Percentiles rank a stretch among this genome's conserved stretches.
Conservation (phyloP, 2,113 vertebrate genomes). For the Acrocephalus arundinaceus region DNA sequence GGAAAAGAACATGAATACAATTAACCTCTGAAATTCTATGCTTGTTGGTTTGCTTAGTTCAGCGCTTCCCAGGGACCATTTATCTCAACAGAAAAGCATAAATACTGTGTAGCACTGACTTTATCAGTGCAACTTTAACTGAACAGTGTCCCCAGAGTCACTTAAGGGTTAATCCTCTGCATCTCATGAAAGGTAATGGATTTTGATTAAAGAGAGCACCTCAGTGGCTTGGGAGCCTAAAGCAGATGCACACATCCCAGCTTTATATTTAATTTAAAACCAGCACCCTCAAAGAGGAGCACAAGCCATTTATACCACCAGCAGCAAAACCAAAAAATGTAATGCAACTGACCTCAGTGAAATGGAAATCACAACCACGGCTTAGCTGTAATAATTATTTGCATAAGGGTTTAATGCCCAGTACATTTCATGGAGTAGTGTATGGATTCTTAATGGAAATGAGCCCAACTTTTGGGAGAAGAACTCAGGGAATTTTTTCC, state of each 20-base stretch:
- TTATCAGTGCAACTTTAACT: background rate
- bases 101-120: background rate
- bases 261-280: slow-evolving; percentile 45
- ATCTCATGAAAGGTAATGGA: slow-evolving; percentile 13
- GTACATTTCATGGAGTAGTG: background rate
- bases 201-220: slow-evolving; percentile 35
- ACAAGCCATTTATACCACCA: slow-evolving; percentile 26
- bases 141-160: background rate
- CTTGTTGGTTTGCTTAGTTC: slow-evolving; percentile 18
- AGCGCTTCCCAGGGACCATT: background rate
- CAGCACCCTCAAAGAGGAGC: slow-evolving; percentile 20
- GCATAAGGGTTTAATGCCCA: slow-evolving; percentile 25
- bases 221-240: background rate
- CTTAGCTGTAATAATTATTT: slow-evolving; percentile 55
- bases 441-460: background rate
- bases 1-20: slow-evolving; percentile 32
- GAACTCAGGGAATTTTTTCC: background rate
- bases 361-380: slow-evolving; percentile 14
- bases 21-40: slow-evolving; percentile 58
- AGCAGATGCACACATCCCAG: background rate
- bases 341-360: slow-evolving; percentile 22
- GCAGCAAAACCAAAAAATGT: slow-evolving; percentile 30
- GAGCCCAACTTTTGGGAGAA: background rate
- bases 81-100: slow-evolving; percentile 7
- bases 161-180: slow-evolving; percentile 51